These are phyloP conservation scores for Chrysolina haemoptera DNA, from an alignment of 2,888 invertebrate species.

Conservation along the genomic window DNA sequence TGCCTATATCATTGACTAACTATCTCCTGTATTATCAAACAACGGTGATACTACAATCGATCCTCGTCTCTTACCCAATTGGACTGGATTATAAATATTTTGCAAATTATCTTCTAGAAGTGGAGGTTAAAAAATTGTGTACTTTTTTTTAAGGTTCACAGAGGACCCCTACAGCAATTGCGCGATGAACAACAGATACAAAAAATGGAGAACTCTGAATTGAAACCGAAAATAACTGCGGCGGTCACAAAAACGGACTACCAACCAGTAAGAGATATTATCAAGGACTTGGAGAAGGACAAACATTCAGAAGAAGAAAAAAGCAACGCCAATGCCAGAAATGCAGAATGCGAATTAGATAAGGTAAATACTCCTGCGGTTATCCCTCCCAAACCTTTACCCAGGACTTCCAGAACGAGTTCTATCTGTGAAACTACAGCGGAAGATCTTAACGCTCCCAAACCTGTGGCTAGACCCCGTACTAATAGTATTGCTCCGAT, in stretches of 20 bases:
- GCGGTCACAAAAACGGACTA: slow-evolving; percentile 71
- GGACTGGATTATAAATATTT: too few species aligned
- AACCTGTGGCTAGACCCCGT: slow-evolving; percentile 80
- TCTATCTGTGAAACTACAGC: slow-evolving; percentile 79
- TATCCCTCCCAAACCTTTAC: slow-evolving; percentile 84
- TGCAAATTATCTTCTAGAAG: too few species aligned
- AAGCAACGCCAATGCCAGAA: slow-evolving; percentile 35
- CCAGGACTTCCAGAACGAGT: slow-evolving; percentile 80
- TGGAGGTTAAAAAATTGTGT: too few species aligned
- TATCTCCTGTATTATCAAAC: too few species aligned
- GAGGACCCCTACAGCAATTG: slow-evolving; percentile 73
- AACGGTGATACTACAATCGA: too few species aligned
- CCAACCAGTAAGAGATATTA: slow-evolving; percentile 72
- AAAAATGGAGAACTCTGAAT: slow-evolving; percentile 56
- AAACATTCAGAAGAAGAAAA: slow-evolving; percentile 44
- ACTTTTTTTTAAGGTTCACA: slow-evolving; percentile 72
- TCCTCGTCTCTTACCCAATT: too few species aligned
- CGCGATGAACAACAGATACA: slow-evolving; percentile 68
- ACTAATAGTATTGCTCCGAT: slow-evolving; percentile 74
- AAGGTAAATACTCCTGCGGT: slow-evolving; percentile 49
- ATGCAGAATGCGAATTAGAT: slow-evolving; percentile 45
- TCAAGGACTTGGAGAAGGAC: slow-evolving; percentile 76
- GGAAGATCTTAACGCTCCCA: slow-evolving; percentile 74
- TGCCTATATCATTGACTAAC: too few species aligned
- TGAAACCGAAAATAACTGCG: slow-evolving; percentile 68